Base-by-base conservation (phyloP, 2,113 vertebrate genomes). In the Alectura lathami region DNA sequence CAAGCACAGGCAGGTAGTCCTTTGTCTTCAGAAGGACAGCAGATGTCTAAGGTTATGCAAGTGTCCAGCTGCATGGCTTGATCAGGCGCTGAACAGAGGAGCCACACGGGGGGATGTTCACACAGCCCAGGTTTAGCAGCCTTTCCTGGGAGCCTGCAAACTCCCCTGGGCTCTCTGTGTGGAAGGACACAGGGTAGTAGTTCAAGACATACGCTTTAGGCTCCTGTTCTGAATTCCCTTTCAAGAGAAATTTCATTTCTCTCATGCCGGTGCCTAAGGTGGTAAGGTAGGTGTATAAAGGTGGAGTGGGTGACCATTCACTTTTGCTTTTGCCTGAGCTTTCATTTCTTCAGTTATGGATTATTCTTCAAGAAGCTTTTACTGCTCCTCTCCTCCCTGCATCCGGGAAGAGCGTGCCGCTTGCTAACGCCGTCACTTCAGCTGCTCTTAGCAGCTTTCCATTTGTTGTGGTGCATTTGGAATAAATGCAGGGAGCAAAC, bases 321-420 rank as follows among this genome's bases (percentile, higher is more conserved):
- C 34, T 51, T 51, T n/a, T 13, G 15, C 32, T 45, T 80, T 34
- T 72, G 30, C 34, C 23, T 40, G 29, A 22, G 15, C 14, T 72
- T 51, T 36, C 42, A 24, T 51, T 72, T 79, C 66, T 72, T 30
- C 54, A 51, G 74, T 63, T 7, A 1, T 15, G 17, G 23, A 27
- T 54, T 22, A 34, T 29, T 62, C 32, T 78, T 78, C 40, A 27
- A 51, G 40, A 72, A 47, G 13, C 13, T 74, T 38, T 27, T 0
- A 2, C 18, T n/a, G 4, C 32, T 92, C 17, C 50, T 82, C 32
- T 74, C 32, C 22, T 20, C 66, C n/a, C 56, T 75, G 27, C 67
- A 24, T 32, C 24, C 36, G 18, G 20, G n/a, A 77, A 50, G 22
- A 73, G 26, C 42, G 13, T 0, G 0, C 56, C 57, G 59, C 36